Base-by-base conservation (phyloP, 2,888 invertebrate species). In the Fragum sueziense region DNA sequence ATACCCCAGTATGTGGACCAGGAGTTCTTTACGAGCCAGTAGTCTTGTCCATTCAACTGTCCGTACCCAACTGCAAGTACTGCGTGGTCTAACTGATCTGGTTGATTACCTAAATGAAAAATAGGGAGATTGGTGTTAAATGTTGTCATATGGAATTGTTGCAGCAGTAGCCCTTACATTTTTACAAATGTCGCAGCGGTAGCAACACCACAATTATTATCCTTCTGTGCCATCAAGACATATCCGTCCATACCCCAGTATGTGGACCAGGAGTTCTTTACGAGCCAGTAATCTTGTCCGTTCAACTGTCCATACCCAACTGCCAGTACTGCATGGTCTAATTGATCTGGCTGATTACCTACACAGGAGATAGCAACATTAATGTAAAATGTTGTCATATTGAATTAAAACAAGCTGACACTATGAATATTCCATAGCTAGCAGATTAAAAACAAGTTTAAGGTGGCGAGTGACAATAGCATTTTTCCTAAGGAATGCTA, bases 1-100 rank as follows among this genome's bases (percentile, higher is more conserved):
- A 98, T 98, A 47, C 98, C 98, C 98, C 98, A 98, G 91, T 97
- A 96, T 87, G 97, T 98, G 0, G 98, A 98, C 98, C 98, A 98
- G 0, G 98, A 98, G 94, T 98, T 98, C 94, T 98, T 98, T 11
- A 98, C 94, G 72, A 98, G 94, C 98, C 98, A 99, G 93, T 97
- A 99, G 79, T 95, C 95, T 90, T 97, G 95, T 0, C 97, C 97
- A 88, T 96, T 95, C 31, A 98, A 94, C 17, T 94, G 95, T 0
- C 98, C 98, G 93, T 96, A 99, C 0, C 97, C 99, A 0, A 98
- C 98, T 2, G 97, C 97, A 76, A 99, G 93, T 0, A 99, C 99
- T 0, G 98, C 97, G 93, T 99, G 98, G 94, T 98, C 98, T 9
- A 99, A 93, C 73, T 95, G 95, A 62, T 97, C 96, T 2, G 95